Base-by-base conservation (phyloP, 1,140 invertebrate genomes). In the Solenopsis invicta region DNA sequence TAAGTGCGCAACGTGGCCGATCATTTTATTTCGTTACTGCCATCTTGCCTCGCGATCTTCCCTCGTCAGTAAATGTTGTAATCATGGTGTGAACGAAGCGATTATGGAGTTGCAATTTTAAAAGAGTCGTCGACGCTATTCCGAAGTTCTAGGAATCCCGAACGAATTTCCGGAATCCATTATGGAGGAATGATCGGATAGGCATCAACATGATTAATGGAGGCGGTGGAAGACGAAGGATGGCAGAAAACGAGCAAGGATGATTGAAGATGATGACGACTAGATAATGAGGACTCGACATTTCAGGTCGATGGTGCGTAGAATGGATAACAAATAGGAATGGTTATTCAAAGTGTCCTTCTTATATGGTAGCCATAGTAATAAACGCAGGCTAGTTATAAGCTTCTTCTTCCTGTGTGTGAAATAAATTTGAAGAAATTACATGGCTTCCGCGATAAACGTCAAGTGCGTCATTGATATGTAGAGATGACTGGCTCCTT, bases 241-340 rank as follows among this genome's bases (percentile, higher is more conserved):
- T 59, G 67, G 67, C 52, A 54, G 69, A 61, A 61, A 84, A 75
- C 80, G 80, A 75, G 54, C 50, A 62, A 50, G 69, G 41, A 75
- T 84, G 80, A 84, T 84, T 84, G 69, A 84, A 62, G 69, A 84
- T 84, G 69, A 84, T 75, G 80, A 84, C 41, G 80, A 84, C 80
- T 84, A 72, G 80, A 61, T 82, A 82, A 82, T 61, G 80, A 82
- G 66, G 12, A 59, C 64, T 71, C 48, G 54, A 74, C 80, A 75
- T 74, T 75, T 84, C 80, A 84, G n/a, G 54, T 37, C n/a, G 69
- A 24, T 62, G 80, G 69, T 41, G 67, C 67, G 29, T 75, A 74
- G 45, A 84, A 84, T 12, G 29, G 48, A 84, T 50, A 84, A 84
- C 69, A 84, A 61, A 54, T 50, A 62, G 21, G 74, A 41, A 61